Evolutionary conservation across 2,888 invertebrate species (phyloP), one percentile per base, ranked within the genome.

Genomic region (Eupithecia abbreviata): DNA sequence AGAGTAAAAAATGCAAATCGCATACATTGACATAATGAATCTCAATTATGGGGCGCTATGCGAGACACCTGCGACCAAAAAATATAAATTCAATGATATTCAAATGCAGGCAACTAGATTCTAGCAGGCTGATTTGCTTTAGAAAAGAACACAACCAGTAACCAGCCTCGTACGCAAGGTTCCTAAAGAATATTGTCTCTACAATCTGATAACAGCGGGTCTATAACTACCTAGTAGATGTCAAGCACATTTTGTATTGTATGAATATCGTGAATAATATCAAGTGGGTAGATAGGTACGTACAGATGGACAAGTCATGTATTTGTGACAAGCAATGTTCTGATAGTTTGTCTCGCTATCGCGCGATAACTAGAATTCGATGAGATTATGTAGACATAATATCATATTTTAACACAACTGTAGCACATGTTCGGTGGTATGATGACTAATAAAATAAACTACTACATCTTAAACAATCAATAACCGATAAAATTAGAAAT

Each of bases 41-140:
- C 49, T 77, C 73, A 78, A 81, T 82, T 72, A 77, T 68, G 78
- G 79, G 79, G 75, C 75, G 75, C 75, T 77, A 68, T 65, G 69
- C 67, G 72, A 80, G 74, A 80, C 82, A 82, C 81, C 82, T 82
- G 82, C 79, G 78, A 58, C 74, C 55, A 71, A 49, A 49, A 80
- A 80, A 81, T 81, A 75, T 75, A 77, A 77, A 80, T 78, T 80
- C 79, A 80, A 80, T 80, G 75, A 78, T 78, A 79, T 81, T 80
- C 80, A 82, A 77, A 77, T 45, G 42, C 41, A 66, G 51, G 58
- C 70, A 76, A 72, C 73, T 75, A 62, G 72, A 75, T 75, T 78
- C 71, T 77, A 72, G 47, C 49, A 72, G 75, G 67, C 65, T 71
- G 75, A 67, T 75, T 55, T 72, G 69, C 47, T 55, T 71, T 71